Evolutionary conservation across 2,888 invertebrate species (phyloP), one percentile per base, ranked within the genome.

Genomic region (Nemotelus nigrinus): DNA sequence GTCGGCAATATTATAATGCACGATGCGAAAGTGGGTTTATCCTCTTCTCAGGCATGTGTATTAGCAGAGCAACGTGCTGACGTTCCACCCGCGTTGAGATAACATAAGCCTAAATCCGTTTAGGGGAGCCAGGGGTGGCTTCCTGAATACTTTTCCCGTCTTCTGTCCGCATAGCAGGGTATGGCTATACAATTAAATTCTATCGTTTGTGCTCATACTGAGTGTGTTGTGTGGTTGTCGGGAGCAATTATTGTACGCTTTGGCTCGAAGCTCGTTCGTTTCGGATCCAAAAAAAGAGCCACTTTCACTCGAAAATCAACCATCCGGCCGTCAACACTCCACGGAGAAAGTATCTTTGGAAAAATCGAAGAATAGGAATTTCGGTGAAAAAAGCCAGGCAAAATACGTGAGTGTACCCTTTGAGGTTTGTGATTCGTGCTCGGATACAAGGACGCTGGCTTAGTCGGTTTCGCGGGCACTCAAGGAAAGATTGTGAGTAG

Each of bases 21-120:
- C 55, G 55, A 48, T 53, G 53, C 41, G 70, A 70, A 70, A 70
- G 55, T 70, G 50, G 70, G 53, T 70, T 70, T 70, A 43, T 10
- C 53, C 55, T 25, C 70, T 45, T 65, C 55, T 70, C 41, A 25
- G 3, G 47, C 55, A 55, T 50, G 44, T 70, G 50, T 53, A 70
- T 43, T 70, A 10, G 47, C 39, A 43, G 55, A 70, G 50, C 55
- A 70, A 47, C 8, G 55, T 48, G 47, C 43, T 48, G 45, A n/a
- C 25, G 25, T 57, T 57, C 74, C 39, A 48, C 60, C 60, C 74
- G 10, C 48, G n/a, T 0, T 48, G 45, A 41, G 7, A 63, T 60
- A 63, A 47, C 44, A 74, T 47, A 25, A 60, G 74, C 63, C 48
- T 60, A 60, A 39, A 57, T 57, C 57, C 7, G 60, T 6, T 6